Conservation (phyloP, 2,888 invertebrate species). For the Drosophila neoperkinsi region DNA sequence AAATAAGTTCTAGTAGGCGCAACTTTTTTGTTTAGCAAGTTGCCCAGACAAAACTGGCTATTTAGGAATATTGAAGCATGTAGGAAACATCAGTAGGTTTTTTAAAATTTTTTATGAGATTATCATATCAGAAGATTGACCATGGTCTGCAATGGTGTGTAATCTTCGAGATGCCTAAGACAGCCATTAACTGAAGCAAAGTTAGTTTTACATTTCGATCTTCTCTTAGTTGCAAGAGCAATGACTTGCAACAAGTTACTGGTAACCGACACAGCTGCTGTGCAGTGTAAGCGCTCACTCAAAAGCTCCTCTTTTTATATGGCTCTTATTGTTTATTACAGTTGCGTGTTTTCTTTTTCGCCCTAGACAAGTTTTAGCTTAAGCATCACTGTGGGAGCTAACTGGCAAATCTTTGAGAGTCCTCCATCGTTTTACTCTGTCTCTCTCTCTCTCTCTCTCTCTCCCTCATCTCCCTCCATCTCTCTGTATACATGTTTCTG, state of each 20-base stretch:
- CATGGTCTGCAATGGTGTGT: neutral
- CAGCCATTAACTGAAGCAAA: neutral
- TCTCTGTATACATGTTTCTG: neutral
- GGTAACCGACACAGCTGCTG: neutral
- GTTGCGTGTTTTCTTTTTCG: slow-evolving; percentile 8
- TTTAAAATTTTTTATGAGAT: neutral
- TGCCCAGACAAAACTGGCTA: neutral
- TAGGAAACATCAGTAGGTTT: neutral
- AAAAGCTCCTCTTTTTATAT: slow-evolving; percentile 15
- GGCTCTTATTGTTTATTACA: slow-evolving; percentile 42
- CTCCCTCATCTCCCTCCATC: neutral
- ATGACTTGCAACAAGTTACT: slow-evolving; percentile 3
- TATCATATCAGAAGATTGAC: neutral
- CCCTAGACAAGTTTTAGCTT: slow-evolving; percentile 43
- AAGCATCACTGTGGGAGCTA: slow-evolving; percentile 54
- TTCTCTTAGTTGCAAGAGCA: neutral
- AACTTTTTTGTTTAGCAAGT: neutral
- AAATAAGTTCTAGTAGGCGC: neutral
- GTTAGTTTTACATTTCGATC: neutral
- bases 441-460: neutral
- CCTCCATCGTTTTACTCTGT: neutral
- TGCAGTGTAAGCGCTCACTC: slow-evolving; percentile 22
- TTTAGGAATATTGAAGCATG: neutral
- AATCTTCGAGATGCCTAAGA: neutral
- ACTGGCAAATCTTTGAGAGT: slow-evolving; percentile 45